Conservation (phyloP, 64 coral and sea anemone genomes). For the Porites australiensis region DNA sequence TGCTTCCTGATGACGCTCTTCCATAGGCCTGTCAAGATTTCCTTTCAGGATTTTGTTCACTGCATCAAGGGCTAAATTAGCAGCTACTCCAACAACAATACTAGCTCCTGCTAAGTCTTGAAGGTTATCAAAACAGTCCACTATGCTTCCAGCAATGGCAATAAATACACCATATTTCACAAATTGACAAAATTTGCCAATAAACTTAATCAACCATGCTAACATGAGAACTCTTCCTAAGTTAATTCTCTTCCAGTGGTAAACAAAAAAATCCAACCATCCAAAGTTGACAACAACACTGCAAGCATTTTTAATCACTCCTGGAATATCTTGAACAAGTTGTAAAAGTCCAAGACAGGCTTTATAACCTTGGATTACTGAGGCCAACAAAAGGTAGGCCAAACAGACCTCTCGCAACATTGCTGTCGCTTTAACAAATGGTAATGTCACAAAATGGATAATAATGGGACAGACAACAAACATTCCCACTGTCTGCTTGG, state of each 20-base stretch:
- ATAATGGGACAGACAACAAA: constrained; percentile 74
- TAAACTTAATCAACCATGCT: constrained; percentile 87
- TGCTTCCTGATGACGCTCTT: constrained; percentile 52
- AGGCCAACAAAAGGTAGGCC: constrained; percentile 72
- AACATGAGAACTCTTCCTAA: constrained; percentile 73
- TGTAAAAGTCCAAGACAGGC: constrained; percentile 58
- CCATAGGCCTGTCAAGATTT: constrained; percentile 56
- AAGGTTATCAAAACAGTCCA: constrained; percentile 64
- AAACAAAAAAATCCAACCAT: constrained; percentile 75
- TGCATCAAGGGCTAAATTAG: constrained; percentile 54
- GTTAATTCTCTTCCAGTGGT: constrained; percentile 81
- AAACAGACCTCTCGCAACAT: constrained; percentile 76
- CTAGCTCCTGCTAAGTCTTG: constrained; percentile 87
- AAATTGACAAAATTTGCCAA: neutral
- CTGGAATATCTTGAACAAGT: constrained; percentile 62
- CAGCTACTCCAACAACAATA: constrained; percentile 72
- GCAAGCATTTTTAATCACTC: constrained; percentile 58
- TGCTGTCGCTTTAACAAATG: constrained; percentile 56
- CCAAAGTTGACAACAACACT: constrained; percentile 81
- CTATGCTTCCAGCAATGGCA: constrained; percentile 55
- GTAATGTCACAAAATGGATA: constrained; percentile 67
- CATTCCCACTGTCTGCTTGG: constrained; percentile 73
- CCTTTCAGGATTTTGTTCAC: constrained; percentile 57
- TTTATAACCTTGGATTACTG: constrained; percentile 77
- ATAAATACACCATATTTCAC: neutral